A percentile compares a stretch with the other conserved stretches of the same genome.
Conservation (phyloP, 64 coral and sea anemone genomes). For the Orbicella faveolata region DNA sequence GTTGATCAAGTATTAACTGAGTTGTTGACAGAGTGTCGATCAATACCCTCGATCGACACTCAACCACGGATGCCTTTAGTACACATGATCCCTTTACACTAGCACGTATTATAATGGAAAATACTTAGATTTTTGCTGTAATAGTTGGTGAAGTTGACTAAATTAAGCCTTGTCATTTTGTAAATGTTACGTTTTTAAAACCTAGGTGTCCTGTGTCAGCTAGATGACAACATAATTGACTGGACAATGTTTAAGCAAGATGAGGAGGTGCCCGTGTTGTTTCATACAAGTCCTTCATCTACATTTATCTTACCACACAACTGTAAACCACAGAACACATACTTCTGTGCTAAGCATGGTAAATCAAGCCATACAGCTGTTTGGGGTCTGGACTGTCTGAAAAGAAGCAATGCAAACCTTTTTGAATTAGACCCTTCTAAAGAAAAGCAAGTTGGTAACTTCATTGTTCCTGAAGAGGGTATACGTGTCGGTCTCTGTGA, state of each 20-base stretch:
- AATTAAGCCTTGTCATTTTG: too few species aligned
- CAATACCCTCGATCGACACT: too few species aligned
- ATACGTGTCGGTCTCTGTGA: slow-evolving; percentile 51
- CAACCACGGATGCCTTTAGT: too few species aligned
- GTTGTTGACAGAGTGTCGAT: too few species aligned
- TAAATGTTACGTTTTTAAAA: not conserved
- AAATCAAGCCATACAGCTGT: slow-evolving; percentile 88
- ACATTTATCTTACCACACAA: not conserved
- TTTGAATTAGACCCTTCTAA: slow-evolving; percentile 76
- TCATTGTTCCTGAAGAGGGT: slow-evolving; percentile 68
- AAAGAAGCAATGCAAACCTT: slow-evolving; percentile 89
- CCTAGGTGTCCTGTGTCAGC: slow-evolving; percentile 59
- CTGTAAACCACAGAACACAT: slow-evolving; percentile 24
- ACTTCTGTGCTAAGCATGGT: slow-evolving; percentile 74
- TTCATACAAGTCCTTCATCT: not conserved
- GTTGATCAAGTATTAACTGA: too few species aligned
- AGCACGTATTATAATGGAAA: too few species aligned
- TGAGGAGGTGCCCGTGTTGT: not conserved
- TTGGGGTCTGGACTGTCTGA: slow-evolving; percentile 59
- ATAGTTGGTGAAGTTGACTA: too few species aligned
- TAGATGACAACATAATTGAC: slow-evolving; percentile 42
- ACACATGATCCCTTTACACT: too few species aligned
- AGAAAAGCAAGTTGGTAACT: slow-evolving; percentile 29
- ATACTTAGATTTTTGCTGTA: too few species aligned
- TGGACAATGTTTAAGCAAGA: slow-evolving; percentile 51